These are phyloP conservation scores for Thecophora atra DNA, from an alignment of 2,888 invertebrate genomes.

Conservation along the genomic window DNA sequence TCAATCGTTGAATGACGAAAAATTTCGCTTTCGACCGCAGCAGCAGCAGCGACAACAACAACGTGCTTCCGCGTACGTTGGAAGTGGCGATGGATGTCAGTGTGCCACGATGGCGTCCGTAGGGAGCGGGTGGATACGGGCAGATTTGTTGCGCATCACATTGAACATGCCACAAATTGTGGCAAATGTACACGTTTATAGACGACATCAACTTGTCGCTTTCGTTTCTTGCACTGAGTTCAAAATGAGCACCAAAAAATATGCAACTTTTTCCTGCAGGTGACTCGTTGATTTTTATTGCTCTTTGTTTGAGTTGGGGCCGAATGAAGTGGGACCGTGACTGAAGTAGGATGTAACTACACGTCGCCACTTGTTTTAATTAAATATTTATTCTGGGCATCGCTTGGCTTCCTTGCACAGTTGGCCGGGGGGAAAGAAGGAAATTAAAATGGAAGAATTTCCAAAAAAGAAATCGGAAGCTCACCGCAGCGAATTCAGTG, in stretches of 20 bases:
- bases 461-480: no score
- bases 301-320: background rate
- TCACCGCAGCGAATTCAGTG: no score
- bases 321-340: conserved; percentile 1
- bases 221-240: background rate
- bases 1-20: conserved; percentile 13
- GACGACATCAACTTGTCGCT: background rate
- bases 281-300: background rate
- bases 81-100: background rate
- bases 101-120: background rate
- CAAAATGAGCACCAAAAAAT: conserved; percentile 4
- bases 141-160: conserved; percentile 17
- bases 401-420: conserved; percentile 4
- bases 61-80: conserved; percentile 1
- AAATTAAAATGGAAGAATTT: no score
- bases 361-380: conserved; percentile 5
- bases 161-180: conserved; percentile 24
- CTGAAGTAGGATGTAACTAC: conserved; percentile 5
- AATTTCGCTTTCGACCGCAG: conserved; percentile 25
- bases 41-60: background rate
- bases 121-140: background rate
- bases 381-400: conserved; percentile 25
- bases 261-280: background rate
- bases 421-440: no score
- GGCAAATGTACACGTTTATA: background rate